Conservation (phyloP, 1,140 invertebrate species). For the Schlechtendalia chinensis region DNA sequence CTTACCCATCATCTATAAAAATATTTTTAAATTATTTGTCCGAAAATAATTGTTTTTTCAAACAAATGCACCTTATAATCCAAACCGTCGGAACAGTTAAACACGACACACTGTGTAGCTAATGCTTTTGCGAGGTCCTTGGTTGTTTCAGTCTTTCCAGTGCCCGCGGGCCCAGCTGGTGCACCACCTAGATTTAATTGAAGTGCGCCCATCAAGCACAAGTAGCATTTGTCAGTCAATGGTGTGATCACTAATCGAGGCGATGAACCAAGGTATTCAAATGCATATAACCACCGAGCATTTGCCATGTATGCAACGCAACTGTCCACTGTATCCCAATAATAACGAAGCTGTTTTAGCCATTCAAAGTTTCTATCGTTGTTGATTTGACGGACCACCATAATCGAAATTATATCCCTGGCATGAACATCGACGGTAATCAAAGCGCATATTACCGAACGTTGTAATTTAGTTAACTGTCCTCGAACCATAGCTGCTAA, state of each 20-base stretch:
- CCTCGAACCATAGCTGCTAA: conserved; percentile 74
- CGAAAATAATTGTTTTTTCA: conserved; percentile 50
- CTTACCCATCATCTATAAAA: conserved; percentile 40
- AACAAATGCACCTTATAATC: conserved; percentile 64
- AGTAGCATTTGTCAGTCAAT: conserved; percentile 80
- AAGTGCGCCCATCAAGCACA: conserved; percentile 83
- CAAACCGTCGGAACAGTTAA: conserved; percentile 84
- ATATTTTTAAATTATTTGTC: conserved; percentile 73
- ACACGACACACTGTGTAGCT: conserved; percentile 86
- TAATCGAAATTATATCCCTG: conserved; percentile 75
- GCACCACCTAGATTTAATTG: conserved; percentile 81
- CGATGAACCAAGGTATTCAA: conserved; percentile 87
- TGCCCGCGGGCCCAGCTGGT: conserved; percentile 81
- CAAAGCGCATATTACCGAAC: conserved; percentile 69
- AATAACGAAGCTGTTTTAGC: conserved; percentile 90
- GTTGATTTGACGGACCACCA: conserved; percentile 67
- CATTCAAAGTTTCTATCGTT: conserved; percentile 80
- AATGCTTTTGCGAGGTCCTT: conserved; percentile 86
- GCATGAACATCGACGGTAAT: conserved; percentile 59
- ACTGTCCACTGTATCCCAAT: conserved; percentile 73
- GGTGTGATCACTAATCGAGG: conserved; percentile 78
- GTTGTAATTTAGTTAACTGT: conserved; percentile 67
- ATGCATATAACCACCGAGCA: conserved; percentile 74
- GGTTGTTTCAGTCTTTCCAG: conserved; percentile 92
- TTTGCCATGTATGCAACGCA: conserved; percentile 68